Evolutionary conservation across 2,888 invertebrate genomes (phyloP), one percentile per base, ranked within the genome.

Genomic region (Tetragonisca angustula): DNA sequence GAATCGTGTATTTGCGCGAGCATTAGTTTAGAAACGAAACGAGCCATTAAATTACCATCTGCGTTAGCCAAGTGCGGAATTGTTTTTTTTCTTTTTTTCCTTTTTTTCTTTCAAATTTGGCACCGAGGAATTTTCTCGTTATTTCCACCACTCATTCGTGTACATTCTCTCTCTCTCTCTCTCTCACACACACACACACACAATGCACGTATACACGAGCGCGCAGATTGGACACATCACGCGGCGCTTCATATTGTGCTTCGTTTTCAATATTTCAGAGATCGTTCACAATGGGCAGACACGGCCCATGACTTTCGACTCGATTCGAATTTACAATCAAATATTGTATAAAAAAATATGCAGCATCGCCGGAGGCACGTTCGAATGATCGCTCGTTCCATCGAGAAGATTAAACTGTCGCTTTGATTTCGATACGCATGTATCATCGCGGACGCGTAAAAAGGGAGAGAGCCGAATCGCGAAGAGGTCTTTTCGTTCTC

Each of bases 331-430:
- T 56, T 71, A 50, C 49, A 11, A 67, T 83, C 36, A 15, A 81
- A 76, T 71, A 76, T 76, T 36, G n/a, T 56, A n/a, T 62, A 68
- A 71, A 68, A 67, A 43, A 61, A 77, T 59, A 36, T n/a, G 13
- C 24, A 43, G 17, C 24, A 15, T 2, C n/a, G 27, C 21, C 21
- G 9, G 43, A 43, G 27, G 32, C 52, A 17, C 24, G 68, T 17
- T 68, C 49, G 36, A 52, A 49, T 27, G 61, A 77, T 81, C 71
- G 43, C 50, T 52, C 49, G 24, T 62, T 76, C 76, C 76, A 82
- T 82, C 62, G 49, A 27, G 52, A 72, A 82, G 68, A 82, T 83
- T 82, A 82, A 76, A 83, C 76, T 82, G 83, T 76, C 82, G 68
- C 62, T 81, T 74, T 80, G 74, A 80, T 74, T 80, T 62, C 69